phyloP scores from a whole-genome alignment of 2,888 invertebrate genomes.

The Tetanocera ferruginea region DNA sequence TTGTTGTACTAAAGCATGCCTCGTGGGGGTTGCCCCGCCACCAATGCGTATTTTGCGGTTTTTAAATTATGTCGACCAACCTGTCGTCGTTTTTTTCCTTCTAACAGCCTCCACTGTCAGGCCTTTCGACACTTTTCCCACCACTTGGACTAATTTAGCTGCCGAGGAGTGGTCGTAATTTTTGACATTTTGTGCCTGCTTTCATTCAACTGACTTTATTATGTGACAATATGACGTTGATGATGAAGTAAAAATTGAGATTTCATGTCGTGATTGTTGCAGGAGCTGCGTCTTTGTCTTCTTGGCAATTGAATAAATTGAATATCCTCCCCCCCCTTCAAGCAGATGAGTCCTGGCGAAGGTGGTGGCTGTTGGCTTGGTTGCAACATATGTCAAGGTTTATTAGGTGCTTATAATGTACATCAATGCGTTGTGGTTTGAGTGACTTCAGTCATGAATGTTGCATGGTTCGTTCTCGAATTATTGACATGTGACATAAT shows the following conservation, averaged over 20 bases:
- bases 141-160: conserved; percentile 4
- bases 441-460: neutral
- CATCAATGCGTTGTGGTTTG: conserved; percentile 21
- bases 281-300: conserved; percentile 1
- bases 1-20: neutral
- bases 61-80: conserved; percentile 34
- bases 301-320: conserved; percentile 24
- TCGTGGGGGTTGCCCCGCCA: neutral
- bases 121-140: neutral
- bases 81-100: conserved; percentile 20
- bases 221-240: conserved; percentile 60
- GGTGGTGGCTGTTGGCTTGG: neutral
- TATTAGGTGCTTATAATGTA: conserved; percentile 25
- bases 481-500: conserved; percentile 59
- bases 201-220: conserved; percentile 54
- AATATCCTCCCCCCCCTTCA: neutral
- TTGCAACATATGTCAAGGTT: conserved; percentile 15
- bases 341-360: neutral
- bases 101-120: neutral
- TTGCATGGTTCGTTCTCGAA: conserved; percentile 36
- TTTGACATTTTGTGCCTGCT: conserved; percentile 15
- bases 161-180: conserved; percentile 13
- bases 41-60: conserved; percentile 21
- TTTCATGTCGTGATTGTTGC: conserved; percentile 29
- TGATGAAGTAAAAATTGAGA: conserved; percentile 44